Evolutionary conservation across 2,888 invertebrate species (phyloP), one percentile per base, ranked within the genome.

Genomic region (Chelonus formosanus): DNA sequence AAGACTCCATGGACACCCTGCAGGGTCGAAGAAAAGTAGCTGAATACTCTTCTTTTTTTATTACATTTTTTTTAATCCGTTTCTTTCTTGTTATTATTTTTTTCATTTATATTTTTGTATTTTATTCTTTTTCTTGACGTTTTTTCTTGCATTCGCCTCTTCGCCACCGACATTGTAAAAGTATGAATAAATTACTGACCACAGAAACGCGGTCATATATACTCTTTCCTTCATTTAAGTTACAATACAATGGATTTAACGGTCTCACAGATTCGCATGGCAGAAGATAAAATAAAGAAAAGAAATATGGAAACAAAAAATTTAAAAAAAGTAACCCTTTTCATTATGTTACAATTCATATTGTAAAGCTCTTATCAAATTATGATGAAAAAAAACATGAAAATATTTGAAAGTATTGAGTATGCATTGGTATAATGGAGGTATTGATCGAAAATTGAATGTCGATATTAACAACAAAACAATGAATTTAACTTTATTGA

Each of bases 171-270:
- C 65, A 36, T 67, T 69, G 68, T 71, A 75, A 71, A 75, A 71
- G 74, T 69, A 74, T 69, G 75, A 79, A 78, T 78, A 78, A 72
- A 72, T 72, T 72, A 72, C 70, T 68, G 61, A 67, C 61, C 63
- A 66, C 61, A 56, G 70, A 65, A 65, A 70, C 68, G 68, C 68
- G 67, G 61, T 60, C 69, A 63, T 67, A 65, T 40, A 40, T 40
- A 65, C 65, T 68, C 63, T 48, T 44, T 54, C 53, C 61, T 44
- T 50, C 36, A 31, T 67, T 44, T 66, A 44, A 31, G 50, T n/a
- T 52, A 4, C 58, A 35, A 36, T 34, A 20, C 20, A 20, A 20
- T 20, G 20, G 20, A 20, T 20, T 20, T 20, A 20, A 20, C 20
- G 20, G 20, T 20, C 20, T 20, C 20, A 20, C 20, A 20, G 20